These are phyloP conservation scores for Rousettus madagascariensis DNA, from an alignment of 2,797 vertebrate genomes.

Conservation along the genomic window DNA sequence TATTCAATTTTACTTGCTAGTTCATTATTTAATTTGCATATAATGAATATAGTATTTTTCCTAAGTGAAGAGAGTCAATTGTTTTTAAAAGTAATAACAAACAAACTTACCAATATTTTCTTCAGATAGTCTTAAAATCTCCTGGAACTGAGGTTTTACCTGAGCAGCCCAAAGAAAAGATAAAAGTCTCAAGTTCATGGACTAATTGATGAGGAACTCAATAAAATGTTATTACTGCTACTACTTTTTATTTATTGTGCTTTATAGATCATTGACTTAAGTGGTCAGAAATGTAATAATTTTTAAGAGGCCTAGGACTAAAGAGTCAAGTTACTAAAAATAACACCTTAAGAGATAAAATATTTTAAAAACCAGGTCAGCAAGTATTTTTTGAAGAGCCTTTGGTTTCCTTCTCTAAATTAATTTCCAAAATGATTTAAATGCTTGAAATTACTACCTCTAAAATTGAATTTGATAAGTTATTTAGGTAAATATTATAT, in stretches of 20 bases:
- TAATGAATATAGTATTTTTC: conserved; percentile 12
- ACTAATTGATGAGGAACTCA: neutral
- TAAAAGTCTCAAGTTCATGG: conserved; percentile 17
- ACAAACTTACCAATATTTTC: conserved; percentile 95
- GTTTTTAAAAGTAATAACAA: conserved; percentile 46
- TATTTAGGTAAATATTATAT: neutral
- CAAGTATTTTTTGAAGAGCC: conserved; percentile 1
- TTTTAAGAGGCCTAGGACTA: conserved; percentile 2
- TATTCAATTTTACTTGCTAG: neutral
- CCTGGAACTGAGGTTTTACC: conserved; percentile 99
- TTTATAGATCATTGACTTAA: conserved; percentile 9
- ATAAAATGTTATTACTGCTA: neutral
- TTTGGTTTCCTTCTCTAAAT: conserved; percentile 29
- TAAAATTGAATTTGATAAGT: conserved; percentile 8
- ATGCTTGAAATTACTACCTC: conserved; percentile 27
- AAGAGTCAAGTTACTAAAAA: conserved; percentile 3
- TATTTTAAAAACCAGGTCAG: neutral
- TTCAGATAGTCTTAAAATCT: conserved; percentile 97
- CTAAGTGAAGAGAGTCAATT: neutral
- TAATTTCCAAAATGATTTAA: conserved; percentile 36
- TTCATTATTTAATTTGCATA: neutral
- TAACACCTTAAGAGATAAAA: neutral
- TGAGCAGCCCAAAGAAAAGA: conserved; percentile 81
- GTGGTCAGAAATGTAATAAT: conserved; percentile 26
- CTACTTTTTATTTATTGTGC: conserved; percentile 7